A percentile compares a stretch with the other conserved stretches of the same genome.
Evolutionary conservation across 2,797 vertebrate genomes (phyloP).

Genomic region (Danio jaintianensis): DNA sequence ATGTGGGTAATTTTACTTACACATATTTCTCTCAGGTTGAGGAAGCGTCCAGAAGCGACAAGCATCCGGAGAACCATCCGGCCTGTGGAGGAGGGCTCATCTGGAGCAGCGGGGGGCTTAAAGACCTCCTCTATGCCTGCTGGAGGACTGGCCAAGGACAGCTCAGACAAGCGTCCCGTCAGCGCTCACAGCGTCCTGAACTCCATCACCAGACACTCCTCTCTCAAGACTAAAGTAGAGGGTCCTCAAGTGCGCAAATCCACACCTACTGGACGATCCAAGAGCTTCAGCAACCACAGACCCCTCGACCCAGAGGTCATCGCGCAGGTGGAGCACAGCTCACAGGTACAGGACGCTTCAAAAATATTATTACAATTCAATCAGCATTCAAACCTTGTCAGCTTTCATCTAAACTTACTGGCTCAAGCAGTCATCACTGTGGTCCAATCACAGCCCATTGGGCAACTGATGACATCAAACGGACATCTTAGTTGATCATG

Average conservation of each 20-base stretch:
- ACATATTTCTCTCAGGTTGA: conserved; percentile 82
- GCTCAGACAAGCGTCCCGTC: conserved; percentile 89
- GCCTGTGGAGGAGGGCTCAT: conserved; percentile 81
- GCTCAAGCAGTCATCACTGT: too few species aligned
- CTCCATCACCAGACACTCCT: conserved; percentile 95
- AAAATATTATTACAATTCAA: not conserved
- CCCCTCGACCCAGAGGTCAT: conserved; percentile 95
- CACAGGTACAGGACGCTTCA: conserved; percentile 67
- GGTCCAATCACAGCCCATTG: too few species aligned
- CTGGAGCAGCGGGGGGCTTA: conserved; percentile 70
- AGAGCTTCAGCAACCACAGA: conserved; percentile 99
- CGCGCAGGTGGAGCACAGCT: conserved; percentile 84
- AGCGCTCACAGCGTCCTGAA: conserved; percentile 94
- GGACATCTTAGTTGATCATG: too few species aligned
- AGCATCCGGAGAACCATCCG: conserved; percentile 91
- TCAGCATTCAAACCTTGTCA: not conserved
- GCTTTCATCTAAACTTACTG: not conserved
- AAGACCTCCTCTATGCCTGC: conserved; percentile 89
- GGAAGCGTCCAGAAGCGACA: conserved; percentile 91
- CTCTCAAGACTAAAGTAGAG: conserved; percentile 93
- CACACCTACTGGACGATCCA: conserved; percentile 89
- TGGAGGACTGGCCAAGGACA: conserved; percentile 87
- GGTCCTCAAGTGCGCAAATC: conserved; percentile 93
- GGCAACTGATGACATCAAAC: too few species aligned
- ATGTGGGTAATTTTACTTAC: not conserved